Base-by-base conservation (phyloP, 2,888 invertebrate genomes). In the Nasonovia ribisnigri region DNA sequence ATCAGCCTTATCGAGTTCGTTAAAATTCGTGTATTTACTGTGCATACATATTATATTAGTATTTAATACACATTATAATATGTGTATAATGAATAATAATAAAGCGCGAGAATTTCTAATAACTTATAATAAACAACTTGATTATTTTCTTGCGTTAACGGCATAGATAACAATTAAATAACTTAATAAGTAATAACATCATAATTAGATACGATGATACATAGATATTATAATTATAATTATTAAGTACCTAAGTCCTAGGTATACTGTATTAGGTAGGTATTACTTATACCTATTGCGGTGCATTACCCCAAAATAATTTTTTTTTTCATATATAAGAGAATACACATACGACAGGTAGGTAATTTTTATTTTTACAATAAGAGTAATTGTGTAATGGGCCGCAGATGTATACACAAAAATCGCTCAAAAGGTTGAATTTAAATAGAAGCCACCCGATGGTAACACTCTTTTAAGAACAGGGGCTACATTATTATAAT, bases 101-200 rank as follows among this genome's bases (percentile, higher is more conserved):
- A 77, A 36, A 36, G 36, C 6, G 36, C 36, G 29, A 77, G 67
- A 67, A 20, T 36, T 36, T 77, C 36, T 77, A 36, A 42, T 20
- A 20, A 42, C 77, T 77, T 20, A 77, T 36, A 77, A 77, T 77
- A 77, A 77, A 77, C 77, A 77, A 77, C 77, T 77, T 77, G 77
- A 77, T 77, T 20, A 77, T 77, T 77, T 20, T 6, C 20, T 36
- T 77, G 20, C 36, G 6, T 77, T 77, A 36, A 36, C 77, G 77
- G 77, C 77, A 36, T 36, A 77, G 77, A 36, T 77, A 77, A 77
- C 77, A 77, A 77, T 5, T 20, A 24, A 77, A 77, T 77, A 20
- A 77, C 77, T 36, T 77, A 36, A 77, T 46, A 46, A 46, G 10
- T 46, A 46, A 46, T 77, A 77, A 36, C 36, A 77, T 36, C 77